Base-by-base conservation (phyloP, 2,797 vertebrate species). In the Poliocrania exsul region DNA sequence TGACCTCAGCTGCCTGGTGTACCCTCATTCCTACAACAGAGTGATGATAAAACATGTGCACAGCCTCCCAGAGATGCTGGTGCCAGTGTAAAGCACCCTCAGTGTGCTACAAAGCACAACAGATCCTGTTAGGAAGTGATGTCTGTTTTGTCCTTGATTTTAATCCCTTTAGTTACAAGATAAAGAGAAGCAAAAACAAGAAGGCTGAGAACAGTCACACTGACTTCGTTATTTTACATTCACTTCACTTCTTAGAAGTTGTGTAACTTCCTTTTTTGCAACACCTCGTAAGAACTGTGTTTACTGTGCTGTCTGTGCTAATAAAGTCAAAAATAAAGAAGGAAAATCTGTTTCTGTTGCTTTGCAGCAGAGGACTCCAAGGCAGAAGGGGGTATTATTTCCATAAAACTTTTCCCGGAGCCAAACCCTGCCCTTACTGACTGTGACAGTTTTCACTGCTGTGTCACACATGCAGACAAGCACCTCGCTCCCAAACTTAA, bases 221-320 rank as follows among this genome's bases (percentile, higher is more conserved):
- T 51, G 79, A 35, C 78, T 85, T 65, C 0, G 7, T 38, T 80
- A 80, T 83, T 88, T 96, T 62, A 77, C 60, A 64, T 70, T 69
- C 14, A 11, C n/a, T 93, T 94, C 60, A 33, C 64, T 94, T 93
- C 64, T 90, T 12, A 49, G 14, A 91, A 86, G 78, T 90, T 93
- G 80, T 81, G 90, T 85, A 94, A 95, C 79, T 96, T 97, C 95
- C 93, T 81, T 95, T 91, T 88, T 79, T 1, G 5, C 81, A 92
- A 77, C 3, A 13, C 54, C 49, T 89, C 7, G 0, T 33, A 47
- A 78, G 69, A 47, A 28, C 15, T 10, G 6, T 49, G 70, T 79
- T 86, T 84, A 28, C 66, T 47, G 69, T 28, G 70, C 78, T 80
- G 81, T 33, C 73, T 49, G n/a, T 65, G 37, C 51, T 77, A 81